Conservation (phyloP, 2,113 vertebrate genomes). For the Geococcyx californianus region DNA sequence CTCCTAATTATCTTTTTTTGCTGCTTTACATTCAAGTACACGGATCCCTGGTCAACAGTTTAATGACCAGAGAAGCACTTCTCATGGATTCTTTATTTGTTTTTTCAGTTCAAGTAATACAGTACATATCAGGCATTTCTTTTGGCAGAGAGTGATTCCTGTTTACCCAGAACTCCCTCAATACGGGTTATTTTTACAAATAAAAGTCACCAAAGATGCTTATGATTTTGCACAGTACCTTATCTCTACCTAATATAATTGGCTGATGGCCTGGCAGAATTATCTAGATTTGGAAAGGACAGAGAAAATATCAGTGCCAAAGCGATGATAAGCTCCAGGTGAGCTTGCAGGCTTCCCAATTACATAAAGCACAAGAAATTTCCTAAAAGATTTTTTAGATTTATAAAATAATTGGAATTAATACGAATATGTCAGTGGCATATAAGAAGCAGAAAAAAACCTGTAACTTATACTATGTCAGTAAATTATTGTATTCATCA, state of each 20-base stretch:
- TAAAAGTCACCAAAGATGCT: background rate
- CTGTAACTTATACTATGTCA: background rate
- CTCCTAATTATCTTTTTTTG: background rate
- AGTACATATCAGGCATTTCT: background rate
- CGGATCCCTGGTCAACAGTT: background rate
- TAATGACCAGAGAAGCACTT: background rate
- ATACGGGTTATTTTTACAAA: background rate
- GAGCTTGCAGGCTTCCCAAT: background rate
- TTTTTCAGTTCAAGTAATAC: background rate
- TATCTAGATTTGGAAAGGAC: constrained; percentile 2
- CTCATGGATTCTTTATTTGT: background rate
- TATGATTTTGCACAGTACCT: background rate
- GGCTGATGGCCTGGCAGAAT: background rate
- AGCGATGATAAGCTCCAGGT: background rate
- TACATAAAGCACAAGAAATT: background rate
- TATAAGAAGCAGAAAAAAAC: background rate
- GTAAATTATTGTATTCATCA: background rate
- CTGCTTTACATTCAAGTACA: background rate
- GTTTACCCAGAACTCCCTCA: background rate
- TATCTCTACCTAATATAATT: background rate
- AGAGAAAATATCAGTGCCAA: constrained; percentile 6
- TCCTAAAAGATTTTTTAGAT: background rate
- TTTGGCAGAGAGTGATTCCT: background rate
- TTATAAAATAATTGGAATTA: background rate
- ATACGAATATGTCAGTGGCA: background rate